These are phyloP conservation scores for Oreochromis grahami DNA, from an alignment of 2,797 vertebrate genomes.

Conservation along the genomic window DNA sequence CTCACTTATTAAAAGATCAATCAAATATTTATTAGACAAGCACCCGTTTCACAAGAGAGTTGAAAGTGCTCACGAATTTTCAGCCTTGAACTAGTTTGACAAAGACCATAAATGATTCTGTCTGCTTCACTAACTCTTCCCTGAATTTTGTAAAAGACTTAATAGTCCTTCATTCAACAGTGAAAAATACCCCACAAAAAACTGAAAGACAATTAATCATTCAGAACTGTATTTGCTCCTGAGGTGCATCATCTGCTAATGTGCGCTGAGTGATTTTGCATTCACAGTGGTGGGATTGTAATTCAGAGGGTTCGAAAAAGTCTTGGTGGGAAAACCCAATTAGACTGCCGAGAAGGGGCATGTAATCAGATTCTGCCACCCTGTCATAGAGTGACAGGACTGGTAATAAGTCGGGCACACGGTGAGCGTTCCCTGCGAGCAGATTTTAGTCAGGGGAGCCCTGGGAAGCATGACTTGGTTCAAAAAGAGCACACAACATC, in stretches of 20 bases:
- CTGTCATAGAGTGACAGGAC: conserved; percentile 48
- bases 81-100: conserved; percentile 5
- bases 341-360: conserved; percentile 26
- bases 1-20: conserved; percentile 59
- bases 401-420: conserved; percentile 39
- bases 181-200: neutral
- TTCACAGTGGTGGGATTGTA: conserved; percentile 39
- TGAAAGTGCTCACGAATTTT: conserved; percentile 22
- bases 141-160: conserved; percentile 37
- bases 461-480: neutral
- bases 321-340: conserved; percentile 46
- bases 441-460: conserved; percentile 34
- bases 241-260: conserved; percentile 38
- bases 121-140: conserved; percentile 10
- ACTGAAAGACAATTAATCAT: conserved; percentile 29
- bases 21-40: conserved; percentile 61
- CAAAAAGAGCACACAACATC: neutral
- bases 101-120: conserved; percentile 41
- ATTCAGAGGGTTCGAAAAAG: conserved; percentile 14
- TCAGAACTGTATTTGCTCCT: conserved; percentile 15
- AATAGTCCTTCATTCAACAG: conserved; percentile 18
- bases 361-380: conserved; percentile 52
- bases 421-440: conserved; percentile 10
- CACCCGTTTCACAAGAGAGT: conserved; percentile 12
- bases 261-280: conserved; percentile 34